Percentiles rank a stretch among this genome's conserved stretches.
Conservation (phyloP, 2,113 vertebrate species). For the Malurus cyaneus region DNA sequence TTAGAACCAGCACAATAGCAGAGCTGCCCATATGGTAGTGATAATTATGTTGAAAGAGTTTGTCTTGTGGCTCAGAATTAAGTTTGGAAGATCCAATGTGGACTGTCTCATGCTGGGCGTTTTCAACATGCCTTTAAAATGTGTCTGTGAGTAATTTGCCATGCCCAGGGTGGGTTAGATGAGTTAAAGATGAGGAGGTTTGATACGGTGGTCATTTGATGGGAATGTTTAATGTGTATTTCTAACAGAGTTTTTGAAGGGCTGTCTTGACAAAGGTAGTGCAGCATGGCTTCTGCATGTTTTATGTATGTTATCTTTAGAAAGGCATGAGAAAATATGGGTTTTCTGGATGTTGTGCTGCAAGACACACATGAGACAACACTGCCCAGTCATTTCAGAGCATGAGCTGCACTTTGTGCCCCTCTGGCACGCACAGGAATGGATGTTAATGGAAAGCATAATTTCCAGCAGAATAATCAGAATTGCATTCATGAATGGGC, state of each 20-base stretch:
- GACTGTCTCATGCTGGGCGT: neutral
- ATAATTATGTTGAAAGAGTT: conserved; percentile 30
- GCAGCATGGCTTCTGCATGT: neutral
- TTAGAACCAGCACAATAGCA: conserved; percentile 34
- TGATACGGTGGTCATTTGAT: neutral
- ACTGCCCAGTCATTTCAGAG: neutral
- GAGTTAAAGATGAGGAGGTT: neutral
- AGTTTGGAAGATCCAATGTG: neutral
- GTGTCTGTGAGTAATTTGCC: neutral
- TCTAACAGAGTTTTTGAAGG: neutral
- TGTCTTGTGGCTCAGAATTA: neutral
- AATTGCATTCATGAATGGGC: neutral
- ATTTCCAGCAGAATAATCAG: neutral
- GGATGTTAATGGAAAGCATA: neutral
- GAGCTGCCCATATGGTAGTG: conserved; percentile 17
- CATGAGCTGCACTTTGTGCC: neutral
- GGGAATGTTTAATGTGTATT: neutral
- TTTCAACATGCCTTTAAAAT: neutral
- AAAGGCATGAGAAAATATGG: accelerated
- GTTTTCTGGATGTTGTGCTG: neutral
- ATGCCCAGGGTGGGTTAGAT: neutral
- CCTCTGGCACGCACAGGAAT: neutral
- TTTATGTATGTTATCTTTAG: neutral
- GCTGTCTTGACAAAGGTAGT: neutral
- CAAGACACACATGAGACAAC: neutral